Evolutionary conservation across 1,140 invertebrate species (phyloP), one percentile per base, ranked within the genome.

Genomic region (Danaus plexippus): DNA sequence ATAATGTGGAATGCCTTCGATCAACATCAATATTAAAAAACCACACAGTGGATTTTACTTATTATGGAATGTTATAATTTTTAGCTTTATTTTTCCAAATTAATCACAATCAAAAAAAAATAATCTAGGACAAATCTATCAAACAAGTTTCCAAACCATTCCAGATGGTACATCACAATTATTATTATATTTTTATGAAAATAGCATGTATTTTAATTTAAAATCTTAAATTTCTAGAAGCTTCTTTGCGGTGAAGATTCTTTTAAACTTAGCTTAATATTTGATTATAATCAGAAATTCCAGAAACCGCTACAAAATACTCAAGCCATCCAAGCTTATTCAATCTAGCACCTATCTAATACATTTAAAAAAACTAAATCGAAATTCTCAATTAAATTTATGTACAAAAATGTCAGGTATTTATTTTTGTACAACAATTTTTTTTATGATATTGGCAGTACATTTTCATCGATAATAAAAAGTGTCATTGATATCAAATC

Each of bases 381-480:
- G 54, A 49, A 58, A 32, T 59, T 18, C 46, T 13, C 47, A 18
- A 9, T 63, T 49, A 56, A 49, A 66, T 58, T 57, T 73, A 64
- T 66, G 67, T 69, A 74, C 56, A 75, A 71, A 79, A 74, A 81
- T 66, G 70, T 79, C 77, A 82, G 82, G 78, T 82, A 82, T 78
- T 70, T 57, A 73, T 80, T 73, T 83, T 85, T 85, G 81, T 85
- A 85, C 79, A 77, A 71, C 63, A 69, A 61, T 61, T 56, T 32
- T 8, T 32, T 32, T 32, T 32, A 32, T 32, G 41, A 64, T 62
- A 56, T 40, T 66, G 61, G 64, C 61, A 62, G 62, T 61, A 54
- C 52, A 60, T 57, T 59, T 57, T 56, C 60, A 53, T 53, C 43
- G 6, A 54, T 51, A 54, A 10, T 10, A 56, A 60, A 56, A 11